phyloP scores from a whole-genome alignment of 2,888 invertebrate species.

The Apoda limacodes region DNA sequence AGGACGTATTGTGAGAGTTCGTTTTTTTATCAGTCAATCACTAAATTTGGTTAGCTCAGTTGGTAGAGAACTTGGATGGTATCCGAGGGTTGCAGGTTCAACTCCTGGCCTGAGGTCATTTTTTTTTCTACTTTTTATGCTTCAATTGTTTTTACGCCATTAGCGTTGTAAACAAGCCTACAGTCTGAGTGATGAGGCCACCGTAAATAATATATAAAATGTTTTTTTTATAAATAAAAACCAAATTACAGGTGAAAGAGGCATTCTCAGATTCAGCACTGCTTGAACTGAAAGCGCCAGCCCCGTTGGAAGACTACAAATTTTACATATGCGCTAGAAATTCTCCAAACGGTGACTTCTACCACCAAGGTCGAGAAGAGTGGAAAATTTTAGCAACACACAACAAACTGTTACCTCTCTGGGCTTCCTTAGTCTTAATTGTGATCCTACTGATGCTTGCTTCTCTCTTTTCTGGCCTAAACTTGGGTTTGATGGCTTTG shows the following conservation, averaged over 20 bases:
- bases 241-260: conserved; percentile 28
- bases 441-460: conserved; percentile 84
- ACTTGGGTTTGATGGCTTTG: conserved; percentile 95
- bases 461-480: conserved; percentile 96
- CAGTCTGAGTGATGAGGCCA: too few species aligned
- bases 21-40: too few species aligned
- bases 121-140: too few species aligned
- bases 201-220: neutral
- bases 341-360: conserved; percentile 39
- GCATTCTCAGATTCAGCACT: conserved; percentile 35
- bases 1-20: too few species aligned
- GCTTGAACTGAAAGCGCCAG: conserved; percentile 38
- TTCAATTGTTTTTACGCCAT: too few species aligned
- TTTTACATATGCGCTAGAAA: conserved; percentile 55
- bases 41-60: too few species aligned
- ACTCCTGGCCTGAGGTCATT: too few species aligned
- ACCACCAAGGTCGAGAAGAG: conserved; percentile 74
- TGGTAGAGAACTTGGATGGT: too few species aligned
- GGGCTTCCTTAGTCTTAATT: conserved; percentile 82
- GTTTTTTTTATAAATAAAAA: neutral
- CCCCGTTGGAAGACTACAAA: conserved; percentile 37
- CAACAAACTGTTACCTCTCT: conserved; percentile 80
- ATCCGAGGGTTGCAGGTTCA: too few species aligned
- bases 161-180: too few species aligned
- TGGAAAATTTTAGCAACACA: conserved; percentile 77